Evolutionary conservation across 2,888 invertebrate species (phyloP), one percentile per base, ranked within the genome.

Genomic region (Aphodius sticticus): DNA sequence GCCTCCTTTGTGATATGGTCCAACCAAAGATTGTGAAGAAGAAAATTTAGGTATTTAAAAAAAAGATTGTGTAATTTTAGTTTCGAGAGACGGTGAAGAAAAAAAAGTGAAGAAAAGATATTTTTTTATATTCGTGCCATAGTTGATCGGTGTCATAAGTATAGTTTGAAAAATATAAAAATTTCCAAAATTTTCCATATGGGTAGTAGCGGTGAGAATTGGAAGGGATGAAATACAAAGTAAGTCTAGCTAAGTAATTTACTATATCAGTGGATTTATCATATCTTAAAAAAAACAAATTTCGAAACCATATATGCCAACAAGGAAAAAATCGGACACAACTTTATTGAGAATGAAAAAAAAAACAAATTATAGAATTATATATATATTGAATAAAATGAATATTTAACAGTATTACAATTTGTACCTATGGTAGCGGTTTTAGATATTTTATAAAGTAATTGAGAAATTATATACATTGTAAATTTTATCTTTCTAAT

Each of bases 371-470:
- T 77, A 79, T 79, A 53, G 76, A 79, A 87, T 81, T 79, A 77
- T 86, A 87, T 86, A 86, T 85, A 84, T 85, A 86, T 83, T 81
- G 81, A 78, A 82, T 81, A 83, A 81, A 76, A 82, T 84, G 86
- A 85, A 86, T 86, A 87, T 85, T 86, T 84, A 87, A 86, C 89
- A 89, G 89, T 89, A 89, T 89, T 89, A 89, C 88, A 87, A 89
- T 88, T 89, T 88, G 89, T 89, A 89, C 88, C 89, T 89, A 88
- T 87, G 87, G 88, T 89, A 88, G 89, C 86, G 87, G 84, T 88
- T 53, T 88, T 88, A 88, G 89, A 88, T 87, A 88, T 89, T 88
- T 89, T 89, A 87, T 89, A 88, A 88, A 84, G 84, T 83, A 84
- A 83, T 82, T 82, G 81, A 81, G 78, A 81, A 80, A 86, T 86